A percentile compares a stretch with the other conserved stretches of the same genome.
phyloP scores from a whole-genome alignment of 2,888 invertebrate genomes.

The Fragum whitleyi region DNA sequence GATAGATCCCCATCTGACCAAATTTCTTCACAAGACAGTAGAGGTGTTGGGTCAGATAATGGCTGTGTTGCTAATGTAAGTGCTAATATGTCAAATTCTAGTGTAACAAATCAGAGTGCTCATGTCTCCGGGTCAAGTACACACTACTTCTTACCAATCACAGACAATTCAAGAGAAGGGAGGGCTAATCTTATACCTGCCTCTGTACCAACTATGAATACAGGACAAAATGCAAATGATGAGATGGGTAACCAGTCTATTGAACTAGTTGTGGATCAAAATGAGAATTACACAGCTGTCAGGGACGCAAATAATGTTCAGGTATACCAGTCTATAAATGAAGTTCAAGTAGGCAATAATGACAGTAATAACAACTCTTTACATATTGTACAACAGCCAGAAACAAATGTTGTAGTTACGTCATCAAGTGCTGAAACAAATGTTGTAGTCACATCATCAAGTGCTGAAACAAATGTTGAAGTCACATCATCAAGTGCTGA shows the following conservation, averaged over 20 bases:
- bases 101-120: background rate
- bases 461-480: background rate
- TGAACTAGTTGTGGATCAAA: slow-evolving; percentile 56
- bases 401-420: background rate
- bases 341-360: slow-evolving; percentile 37
- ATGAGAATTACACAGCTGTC: slow-evolving; percentile 54
- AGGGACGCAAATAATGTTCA: slow-evolving; percentile 31
- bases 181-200: background rate
- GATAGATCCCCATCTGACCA: too few relatives aligned
- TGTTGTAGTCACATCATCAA: background rate
- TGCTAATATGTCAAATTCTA: background rate
- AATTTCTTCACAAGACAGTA: background rate
- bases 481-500: background rate
- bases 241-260: slow-evolving; percentile 13
- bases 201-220: background rate
- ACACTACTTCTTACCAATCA: background rate
- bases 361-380: slow-evolving; percentile 61
- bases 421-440: background rate
- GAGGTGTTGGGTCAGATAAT: background rate
- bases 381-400: slow-evolving; percentile 32
- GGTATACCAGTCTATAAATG: background rate
- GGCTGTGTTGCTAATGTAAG: background rate
- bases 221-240: background rate
- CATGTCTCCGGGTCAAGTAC: background rate
- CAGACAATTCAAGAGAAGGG: background rate